Evolutionary conservation across 2,888 invertebrate species (phyloP).

Genomic region (Drosophila borealis): DNA sequence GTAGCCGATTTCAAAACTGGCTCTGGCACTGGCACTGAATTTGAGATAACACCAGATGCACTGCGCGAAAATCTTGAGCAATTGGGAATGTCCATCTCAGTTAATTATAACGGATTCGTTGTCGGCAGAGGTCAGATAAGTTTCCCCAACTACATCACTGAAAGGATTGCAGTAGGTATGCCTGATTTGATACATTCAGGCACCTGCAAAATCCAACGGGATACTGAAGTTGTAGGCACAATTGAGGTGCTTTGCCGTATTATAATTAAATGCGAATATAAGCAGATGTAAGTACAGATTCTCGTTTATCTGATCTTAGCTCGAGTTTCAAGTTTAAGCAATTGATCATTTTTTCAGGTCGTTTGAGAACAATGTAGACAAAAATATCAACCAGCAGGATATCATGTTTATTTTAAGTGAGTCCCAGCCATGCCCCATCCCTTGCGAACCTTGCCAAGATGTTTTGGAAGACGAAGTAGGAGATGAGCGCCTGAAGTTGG

Average conservation of each 20-base stretch:
- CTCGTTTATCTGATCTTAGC: not conserved
- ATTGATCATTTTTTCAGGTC: not conserved
- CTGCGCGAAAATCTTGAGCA: slow-evolving; percentile 52
- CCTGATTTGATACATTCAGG: slow-evolving; percentile 58
- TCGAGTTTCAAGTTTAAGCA: no score
- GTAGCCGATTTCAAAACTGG: slow-evolving; percentile 70
- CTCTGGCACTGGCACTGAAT: slow-evolving; percentile 61
- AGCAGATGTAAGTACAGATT: slow-evolving; percentile 25
- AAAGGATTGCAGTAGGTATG: slow-evolving; percentile 49
- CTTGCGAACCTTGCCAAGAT: slow-evolving; percentile 39
- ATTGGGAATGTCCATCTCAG: slow-evolving; percentile 64
- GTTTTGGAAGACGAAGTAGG: slow-evolving; percentile 21
- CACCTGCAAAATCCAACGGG: slow-evolving; percentile 42
- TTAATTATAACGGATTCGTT: slow-evolving; percentile 40
- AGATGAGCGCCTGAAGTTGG: slow-evolving; percentile 62
- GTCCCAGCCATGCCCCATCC: slow-evolving; percentile 31
- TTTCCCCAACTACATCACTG: slow-evolving; percentile 66
- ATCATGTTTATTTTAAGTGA: slow-evolving; percentile 71
- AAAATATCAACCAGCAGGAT: slow-evolving; percentile 69
- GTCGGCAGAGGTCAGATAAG: slow-evolving; percentile 63
- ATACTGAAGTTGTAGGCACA: slow-evolving; percentile 45
- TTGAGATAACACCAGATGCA: slow-evolving; percentile 44
- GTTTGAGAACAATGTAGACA: slow-evolving; percentile 33
- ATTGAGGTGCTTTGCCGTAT: slow-evolving; percentile 66
- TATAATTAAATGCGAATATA: slow-evolving; percentile 56